A percentile compares a stretch with the other conserved stretches of the same genome.
phyloP scores from a whole-genome alignment of 1,140 invertebrate species.

The Anastrepha obliqua region DNA sequence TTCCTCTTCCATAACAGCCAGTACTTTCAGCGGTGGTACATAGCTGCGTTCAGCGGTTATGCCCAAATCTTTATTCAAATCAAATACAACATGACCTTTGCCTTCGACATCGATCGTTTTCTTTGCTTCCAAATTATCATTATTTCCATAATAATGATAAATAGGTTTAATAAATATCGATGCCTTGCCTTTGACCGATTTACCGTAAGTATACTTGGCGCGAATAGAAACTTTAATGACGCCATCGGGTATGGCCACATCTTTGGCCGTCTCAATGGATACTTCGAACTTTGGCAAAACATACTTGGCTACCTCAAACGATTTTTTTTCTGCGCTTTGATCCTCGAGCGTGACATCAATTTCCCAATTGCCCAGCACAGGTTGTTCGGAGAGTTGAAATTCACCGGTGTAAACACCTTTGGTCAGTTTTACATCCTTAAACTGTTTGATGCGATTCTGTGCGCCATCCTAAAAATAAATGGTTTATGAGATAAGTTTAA shows the following conservation, averaged over 20 bases:
- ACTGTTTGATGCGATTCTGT: slow-evolving; percentile 82
- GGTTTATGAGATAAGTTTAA: no score
- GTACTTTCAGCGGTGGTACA: slow-evolving; percentile 78
- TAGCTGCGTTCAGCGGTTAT: slow-evolving; percentile 72
- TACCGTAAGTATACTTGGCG: slow-evolving; percentile 83
- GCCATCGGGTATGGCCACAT: slow-evolving; percentile 87
- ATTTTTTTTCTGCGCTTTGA: slow-evolving; percentile 59
- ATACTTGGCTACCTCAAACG: slow-evolving; percentile 84
- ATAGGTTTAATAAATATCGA: slow-evolving; percentile 79
- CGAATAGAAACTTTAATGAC: slow-evolving; percentile 85
- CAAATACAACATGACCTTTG: slow-evolving; percentile 82
- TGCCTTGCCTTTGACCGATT: slow-evolving; percentile 85
- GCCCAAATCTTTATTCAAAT: slow-evolving; percentile 77
- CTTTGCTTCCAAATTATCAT: slow-evolving; percentile 62
- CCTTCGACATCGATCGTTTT: slow-evolving; percentile 84
- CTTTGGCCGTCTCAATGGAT: slow-evolving; percentile 85
- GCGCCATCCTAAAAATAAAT: slow-evolving; percentile 61
- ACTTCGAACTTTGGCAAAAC: slow-evolving; percentile 95
- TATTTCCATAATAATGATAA: slow-evolving; percentile 40
- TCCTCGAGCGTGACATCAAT: slow-evolving; percentile 78
- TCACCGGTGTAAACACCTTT: slow-evolving; percentile 87
- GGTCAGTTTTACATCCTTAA: slow-evolving; percentile 81
- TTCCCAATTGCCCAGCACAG: slow-evolving; percentile 94
- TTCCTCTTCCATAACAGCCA: slow-evolving; percentile 85
- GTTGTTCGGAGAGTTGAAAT: slow-evolving; percentile 86